Conservation (phyloP, 2,797 vertebrate genomes). For the Limnodromus scolopaceus region DNA sequence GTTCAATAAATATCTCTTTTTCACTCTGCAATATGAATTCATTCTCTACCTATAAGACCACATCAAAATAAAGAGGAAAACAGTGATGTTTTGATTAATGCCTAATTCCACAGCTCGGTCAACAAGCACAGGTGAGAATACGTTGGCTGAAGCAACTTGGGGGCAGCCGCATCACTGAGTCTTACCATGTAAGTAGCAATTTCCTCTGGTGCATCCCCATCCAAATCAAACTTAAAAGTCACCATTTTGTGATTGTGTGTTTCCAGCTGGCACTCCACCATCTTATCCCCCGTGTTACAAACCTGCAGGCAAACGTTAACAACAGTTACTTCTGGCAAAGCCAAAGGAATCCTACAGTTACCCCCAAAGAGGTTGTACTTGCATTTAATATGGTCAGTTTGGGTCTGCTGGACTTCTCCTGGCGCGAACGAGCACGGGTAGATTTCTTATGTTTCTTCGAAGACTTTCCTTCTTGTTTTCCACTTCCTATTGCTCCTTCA, state of each 20-base stretch:
- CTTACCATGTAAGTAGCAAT: conserved; percentile 97
- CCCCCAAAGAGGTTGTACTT: conserved; percentile 63
- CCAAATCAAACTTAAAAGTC: conserved; percentile 98
- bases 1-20: conserved; percentile 97
- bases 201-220: conserved; percentile 96
- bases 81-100: not conserved
- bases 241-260: conserved; percentile 99
- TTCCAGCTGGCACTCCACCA: conserved; percentile 98
- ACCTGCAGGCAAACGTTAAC: conserved; percentile 79
- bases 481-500: conserved; percentile 85
- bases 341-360: not conserved
- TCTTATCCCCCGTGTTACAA: conserved; percentile 96
- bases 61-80: not conserved
- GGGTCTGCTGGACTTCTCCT: conserved; percentile 89
- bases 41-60: conserved; percentile 88
- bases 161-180: not conserved
- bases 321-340: not conserved
- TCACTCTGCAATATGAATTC: conserved; percentile 93
- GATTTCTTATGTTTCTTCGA: conserved; percentile 92
- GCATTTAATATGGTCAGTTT: conserved; percentile 96
- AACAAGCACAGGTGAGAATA: fast-evolving
- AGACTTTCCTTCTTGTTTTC: conserved; percentile 86
- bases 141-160: not conserved
- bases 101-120: not conserved
- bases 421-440: conserved; percentile 89